Evolutionary conservation across 2,113 vertebrate species (phyloP).

Genomic region (Polyodon spathula): DNA sequence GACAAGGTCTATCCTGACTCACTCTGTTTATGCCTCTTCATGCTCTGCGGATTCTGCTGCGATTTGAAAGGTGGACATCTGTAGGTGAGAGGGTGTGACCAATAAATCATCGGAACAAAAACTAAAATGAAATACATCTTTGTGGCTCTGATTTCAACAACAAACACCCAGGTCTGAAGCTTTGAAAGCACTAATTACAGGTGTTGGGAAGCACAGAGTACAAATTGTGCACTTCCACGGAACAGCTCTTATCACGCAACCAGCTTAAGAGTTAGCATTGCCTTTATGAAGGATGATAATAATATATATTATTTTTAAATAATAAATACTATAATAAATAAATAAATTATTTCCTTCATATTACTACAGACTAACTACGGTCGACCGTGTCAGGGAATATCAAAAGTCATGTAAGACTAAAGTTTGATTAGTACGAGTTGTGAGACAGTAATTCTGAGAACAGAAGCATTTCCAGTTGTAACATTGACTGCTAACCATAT

Average conservation of each 20-base stretch:
- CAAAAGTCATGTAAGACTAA: too few relatives aligned
- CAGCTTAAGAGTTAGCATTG: too few relatives aligned
- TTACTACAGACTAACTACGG: too few relatives aligned
- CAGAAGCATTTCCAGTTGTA: too few relatives aligned
- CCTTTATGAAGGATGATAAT: not conserved
- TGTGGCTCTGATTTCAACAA: conserved; percentile 32
- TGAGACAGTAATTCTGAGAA: too few relatives aligned
- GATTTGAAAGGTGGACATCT: conserved; percentile 24
- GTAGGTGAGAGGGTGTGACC: conserved; percentile 21
- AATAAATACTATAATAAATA: too few relatives aligned
- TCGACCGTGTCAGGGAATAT: too few relatives aligned
- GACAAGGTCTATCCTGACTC: conserved; percentile 26
- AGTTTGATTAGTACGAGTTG: too few relatives aligned
- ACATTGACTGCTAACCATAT: too few relatives aligned
- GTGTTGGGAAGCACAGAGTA: conserved; percentile 24
- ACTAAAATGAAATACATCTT: conserved; percentile 38
- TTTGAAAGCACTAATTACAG: conserved; percentile 37
- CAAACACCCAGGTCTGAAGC: conserved; percentile 16
- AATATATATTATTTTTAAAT: too few relatives aligned
- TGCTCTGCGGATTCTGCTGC: conserved; percentile 10
- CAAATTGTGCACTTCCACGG: not conserved
- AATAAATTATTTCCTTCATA: too few relatives aligned
- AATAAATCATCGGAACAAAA: conserved; percentile 26
- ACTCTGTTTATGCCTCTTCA: conserved; percentile 15
- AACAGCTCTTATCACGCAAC: not conserved